Evolutionary conservation across 2,797 vertebrate genomes (phyloP).

Genomic region (Hippocampus kuda): DNA sequence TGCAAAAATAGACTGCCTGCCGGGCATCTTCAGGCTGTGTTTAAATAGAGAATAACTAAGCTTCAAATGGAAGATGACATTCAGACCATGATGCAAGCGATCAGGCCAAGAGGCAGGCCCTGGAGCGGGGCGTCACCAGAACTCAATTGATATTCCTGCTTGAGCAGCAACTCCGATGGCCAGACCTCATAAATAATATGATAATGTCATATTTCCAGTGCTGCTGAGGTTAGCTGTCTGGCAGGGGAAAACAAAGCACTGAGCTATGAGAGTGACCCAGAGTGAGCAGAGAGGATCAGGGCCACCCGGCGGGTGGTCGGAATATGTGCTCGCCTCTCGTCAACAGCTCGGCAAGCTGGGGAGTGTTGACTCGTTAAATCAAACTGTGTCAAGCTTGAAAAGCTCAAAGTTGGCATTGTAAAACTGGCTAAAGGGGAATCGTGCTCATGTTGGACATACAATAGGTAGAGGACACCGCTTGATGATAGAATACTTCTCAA

Average conservation of each 20-base stretch:
- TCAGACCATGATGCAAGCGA: constrained; percentile 29
- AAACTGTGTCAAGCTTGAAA: constrained; percentile 55
- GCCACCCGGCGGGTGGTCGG: constrained; percentile 31
- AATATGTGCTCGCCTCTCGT: constrained; percentile 27
- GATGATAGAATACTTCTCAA: neutral
- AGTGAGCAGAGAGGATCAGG: constrained; percentile 39
- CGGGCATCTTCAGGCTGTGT: constrained; percentile 9
- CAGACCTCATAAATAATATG: constrained; percentile 64
- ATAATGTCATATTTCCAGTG: constrained; percentile 55
- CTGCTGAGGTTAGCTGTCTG: constrained; percentile 59
- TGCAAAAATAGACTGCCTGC: neutral
- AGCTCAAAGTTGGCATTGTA: constrained; percentile 32
- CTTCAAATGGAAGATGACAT: constrained; percentile 42
- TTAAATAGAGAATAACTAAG: constrained; percentile 47
- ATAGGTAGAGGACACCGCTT: constrained; percentile 12
- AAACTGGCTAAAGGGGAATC: constrained; percentile 28
- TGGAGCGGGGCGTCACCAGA: constrained; percentile 37
- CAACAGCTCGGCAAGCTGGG: constrained; percentile 29
- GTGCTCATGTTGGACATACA: constrained; percentile 46
- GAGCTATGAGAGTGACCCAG: constrained; percentile 45
- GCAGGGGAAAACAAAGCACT: constrained; percentile 46
- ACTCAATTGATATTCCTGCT: constrained; percentile 61
- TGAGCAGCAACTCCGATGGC: constrained; percentile 58
- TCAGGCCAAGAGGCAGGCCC: constrained; percentile 33
- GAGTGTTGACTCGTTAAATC: constrained; percentile 61